Evolutionary conservation across 2,113 vertebrate genomes (phyloP), one percentile per base, ranked within the genome.

Genomic region (Rhombomys opimus): DNA sequence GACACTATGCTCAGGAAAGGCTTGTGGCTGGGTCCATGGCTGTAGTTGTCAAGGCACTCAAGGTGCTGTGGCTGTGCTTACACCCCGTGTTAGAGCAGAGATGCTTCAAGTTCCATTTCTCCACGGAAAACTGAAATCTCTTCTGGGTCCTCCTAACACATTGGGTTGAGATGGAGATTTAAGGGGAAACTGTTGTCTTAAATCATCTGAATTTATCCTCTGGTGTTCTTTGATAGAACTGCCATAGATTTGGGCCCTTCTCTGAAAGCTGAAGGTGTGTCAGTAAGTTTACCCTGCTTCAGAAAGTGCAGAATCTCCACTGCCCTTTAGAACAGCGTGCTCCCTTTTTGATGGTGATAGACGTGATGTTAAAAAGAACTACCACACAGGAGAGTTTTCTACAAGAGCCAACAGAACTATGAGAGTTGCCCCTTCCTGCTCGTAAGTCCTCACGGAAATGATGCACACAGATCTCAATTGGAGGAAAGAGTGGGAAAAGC

Each of bases 251-350:
- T 6, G 30, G 17, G 38, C 38, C 23, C 27, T 38, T 35, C 6
- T 2, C 3, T 7, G 46, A 46, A 27, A 38, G 17, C 0, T 0
- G 7, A 63, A 38, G 41, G 57, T 4, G 4, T 5, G 0, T 10
- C 0, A 0, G 63, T 32, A 14, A 2, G 41, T 23, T 68, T 57
- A 12, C 46, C 9, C 30, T 4, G 6, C 65, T 18, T 27, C 20
- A 10, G 72, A 72, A 57, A 20, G 59, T 5, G 50, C 25, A 15
- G 35, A 11, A 15, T 41, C 38, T 22, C 18, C 30, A 1, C 38
- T 85, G 82, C 38, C 14, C 59, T 30, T 84, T 11, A 65, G 23
- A 65, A 23, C 13, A 85, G 38, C 14, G 30, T 46, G 14, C n/a
- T 63, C n/a, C 23, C 38, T 72, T 38, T 35, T 38, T 38, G 4